Conservation (phyloP, 2,888 invertebrate species). For the Tinea trinotella region DNA sequence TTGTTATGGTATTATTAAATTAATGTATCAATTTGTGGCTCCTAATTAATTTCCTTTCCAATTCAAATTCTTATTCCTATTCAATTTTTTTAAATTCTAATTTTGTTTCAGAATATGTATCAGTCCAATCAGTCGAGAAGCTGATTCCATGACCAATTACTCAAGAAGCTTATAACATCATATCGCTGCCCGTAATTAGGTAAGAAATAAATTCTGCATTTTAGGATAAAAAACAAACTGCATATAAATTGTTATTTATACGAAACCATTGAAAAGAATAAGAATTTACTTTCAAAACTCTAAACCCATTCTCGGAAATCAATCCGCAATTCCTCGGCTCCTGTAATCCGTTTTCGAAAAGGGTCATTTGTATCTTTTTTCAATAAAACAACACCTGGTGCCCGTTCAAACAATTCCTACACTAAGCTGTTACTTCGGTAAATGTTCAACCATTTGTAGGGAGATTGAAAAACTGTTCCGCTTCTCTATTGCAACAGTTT, state of each 20-base stretch:
- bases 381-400: conserved; percentile 68
- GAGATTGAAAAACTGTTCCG: conserved; percentile 66
- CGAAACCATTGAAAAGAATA: neutral
- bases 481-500: conserved; percentile 46
- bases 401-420: conserved; percentile 51
- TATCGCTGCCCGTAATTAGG: conserved; percentile 54
- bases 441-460: conserved; percentile 64
- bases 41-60: neutral
- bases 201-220: conserved; percentile 29
- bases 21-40: neutral
- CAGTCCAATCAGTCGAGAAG: conserved; percentile 23
- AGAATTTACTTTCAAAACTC: neutral
- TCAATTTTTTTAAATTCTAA: neutral
- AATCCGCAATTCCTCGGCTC: conserved; percentile 11
- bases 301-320: conserved; percentile 4
- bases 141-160: conserved; percentile 41
- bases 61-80: neutral
- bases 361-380: conserved; percentile 65
- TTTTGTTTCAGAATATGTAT: conserved; percentile 49
- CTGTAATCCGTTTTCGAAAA: conserved; percentile 32
- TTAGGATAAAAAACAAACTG: neutral
- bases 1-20: neutral
- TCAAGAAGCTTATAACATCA: conserved; percentile 55
- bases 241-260: neutral
- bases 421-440: conserved; percentile 60